A percentile compares a stretch with the other conserved stretches of the same genome.
phyloP scores from a whole-genome alignment of 2,113 vertebrate species.

The Piaya cayana region DNA sequence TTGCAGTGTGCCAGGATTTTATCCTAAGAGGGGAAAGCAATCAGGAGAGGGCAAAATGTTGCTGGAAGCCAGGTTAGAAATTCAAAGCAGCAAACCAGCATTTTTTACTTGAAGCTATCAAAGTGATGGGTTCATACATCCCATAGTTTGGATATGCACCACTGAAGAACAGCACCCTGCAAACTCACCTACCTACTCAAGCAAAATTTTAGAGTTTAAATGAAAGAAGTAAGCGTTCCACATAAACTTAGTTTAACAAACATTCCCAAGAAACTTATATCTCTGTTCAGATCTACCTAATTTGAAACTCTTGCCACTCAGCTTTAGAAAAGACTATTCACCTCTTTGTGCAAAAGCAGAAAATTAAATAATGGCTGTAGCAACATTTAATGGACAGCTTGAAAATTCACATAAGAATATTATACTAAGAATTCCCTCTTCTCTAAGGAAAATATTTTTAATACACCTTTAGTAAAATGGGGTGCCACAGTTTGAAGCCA shows the following conservation, averaged over 20 bases:
- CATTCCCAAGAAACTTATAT: background rate
- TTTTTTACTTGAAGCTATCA: background rate
- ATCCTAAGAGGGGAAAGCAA: background rate
- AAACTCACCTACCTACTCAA: background rate
- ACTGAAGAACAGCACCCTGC: background rate
- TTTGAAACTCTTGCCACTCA: background rate
- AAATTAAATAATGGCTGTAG: background rate
- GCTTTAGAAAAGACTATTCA: background rate
- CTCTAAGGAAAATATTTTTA: background rate
- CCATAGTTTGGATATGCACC: background rate
- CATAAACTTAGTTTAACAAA: background rate
- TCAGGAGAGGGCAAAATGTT: background rate
- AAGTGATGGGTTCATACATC: rapidly evolving
- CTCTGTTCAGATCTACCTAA: background rate
- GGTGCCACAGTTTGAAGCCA: background rate
- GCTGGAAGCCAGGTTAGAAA: background rate
- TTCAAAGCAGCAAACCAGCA: background rate
- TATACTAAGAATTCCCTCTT: background rate
- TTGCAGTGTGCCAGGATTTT: background rate
- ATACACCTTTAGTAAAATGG: background rate
- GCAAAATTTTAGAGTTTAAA: background rate
- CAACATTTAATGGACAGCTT: background rate
- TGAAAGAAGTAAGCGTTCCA: background rate
- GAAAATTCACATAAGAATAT: background rate
- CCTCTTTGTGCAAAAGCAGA: background rate